Percentiles rank a stretch among this genome's conserved stretches.
phyloP scores from a whole-genome alignment of 1,140 invertebrate species.

The Ditylenchus dipsaci region DNA sequence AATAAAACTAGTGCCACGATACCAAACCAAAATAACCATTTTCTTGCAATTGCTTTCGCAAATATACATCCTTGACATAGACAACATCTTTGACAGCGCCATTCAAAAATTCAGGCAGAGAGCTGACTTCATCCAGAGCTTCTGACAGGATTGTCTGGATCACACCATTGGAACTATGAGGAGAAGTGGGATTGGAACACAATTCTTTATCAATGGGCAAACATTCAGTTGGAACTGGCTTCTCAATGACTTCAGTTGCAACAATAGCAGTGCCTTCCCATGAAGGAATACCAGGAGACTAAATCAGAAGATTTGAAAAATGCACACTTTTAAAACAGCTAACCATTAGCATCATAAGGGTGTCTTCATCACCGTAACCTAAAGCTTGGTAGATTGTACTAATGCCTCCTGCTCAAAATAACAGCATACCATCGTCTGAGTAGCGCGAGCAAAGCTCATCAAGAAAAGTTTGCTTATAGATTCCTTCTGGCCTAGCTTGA shows the following conservation, averaged over 20 bases:
- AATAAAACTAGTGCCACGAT: background rate
- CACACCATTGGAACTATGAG: too few species aligned
- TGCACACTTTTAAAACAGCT: too few species aligned
- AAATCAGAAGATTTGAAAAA: background rate
- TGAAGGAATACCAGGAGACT: constrained; percentile 37
- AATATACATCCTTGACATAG: constrained; percentile 40
- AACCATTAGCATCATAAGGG: too few species aligned
- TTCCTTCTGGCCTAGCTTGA: constrained; percentile 66
- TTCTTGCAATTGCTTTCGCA: too few species aligned
- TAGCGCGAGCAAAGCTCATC: constrained; percentile 48
- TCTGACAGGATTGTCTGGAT: background rate
- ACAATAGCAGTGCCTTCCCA: constrained; percentile 38
- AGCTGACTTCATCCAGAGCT: background rate
- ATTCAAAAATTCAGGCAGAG: constrained; percentile 53
- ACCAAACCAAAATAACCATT: too few species aligned
- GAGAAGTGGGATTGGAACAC: too few species aligned
- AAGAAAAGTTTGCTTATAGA: constrained; percentile 70
- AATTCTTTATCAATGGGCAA: too few species aligned
- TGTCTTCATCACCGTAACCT: too few species aligned
- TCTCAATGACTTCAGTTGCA: too few species aligned
- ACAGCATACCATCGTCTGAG: constrained; percentile 22
- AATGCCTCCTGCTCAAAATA: background rate
- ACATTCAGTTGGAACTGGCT: too few species aligned
- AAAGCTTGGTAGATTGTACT: too few species aligned
- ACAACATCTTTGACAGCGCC: constrained; percentile 58